A percentile compares a stretch with the other conserved stretches of the same genome.
Evolutionary conservation across 23 tunicate species (phyloP).

Genomic region (Styela plicata): DNA sequence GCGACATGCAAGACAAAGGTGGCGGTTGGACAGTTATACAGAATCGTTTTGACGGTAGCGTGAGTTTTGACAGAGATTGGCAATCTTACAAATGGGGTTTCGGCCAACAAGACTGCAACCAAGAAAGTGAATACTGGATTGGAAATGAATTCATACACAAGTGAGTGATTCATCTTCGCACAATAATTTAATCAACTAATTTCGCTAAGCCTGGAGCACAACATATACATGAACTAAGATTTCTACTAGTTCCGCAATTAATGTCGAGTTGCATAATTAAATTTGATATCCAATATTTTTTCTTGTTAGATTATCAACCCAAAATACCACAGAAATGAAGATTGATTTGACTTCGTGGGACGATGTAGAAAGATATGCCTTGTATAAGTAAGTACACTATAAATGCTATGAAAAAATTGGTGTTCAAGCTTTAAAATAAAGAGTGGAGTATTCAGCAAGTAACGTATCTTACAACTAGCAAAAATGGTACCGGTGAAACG

Average conservation of each 20-base stretch:
- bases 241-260: too few species aligned
- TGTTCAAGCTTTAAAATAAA: too few species aligned
- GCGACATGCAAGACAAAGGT: constrained; percentile 60
- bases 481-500: too few species aligned
- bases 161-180: constrained; percentile 1
- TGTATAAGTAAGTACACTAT: constrained; percentile 33
- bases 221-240: too few species aligned
- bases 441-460: too few species aligned
- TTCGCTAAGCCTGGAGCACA: too few species aligned
- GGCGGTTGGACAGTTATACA: constrained; percentile 70
- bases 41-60: constrained; percentile 36
- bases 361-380: constrained; percentile 32
- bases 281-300: too few species aligned
- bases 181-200: neutral
- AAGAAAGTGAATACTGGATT: constrained; percentile 40
- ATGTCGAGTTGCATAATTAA: too few species aligned
- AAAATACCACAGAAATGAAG: constrained; percentile 37
- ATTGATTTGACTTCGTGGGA: constrained; percentile 34
- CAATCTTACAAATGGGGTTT: constrained; percentile 47
- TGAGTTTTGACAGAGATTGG: constrained; percentile 44
- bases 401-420: too few species aligned
- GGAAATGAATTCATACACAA: constrained; percentile 49
- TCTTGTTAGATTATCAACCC: constrained; percentile 20
- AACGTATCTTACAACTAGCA: too few species aligned
- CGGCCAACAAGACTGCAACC: constrained; percentile 25